phyloP scores from a whole-genome alignment of 37 sponge, comb jelly and placozoan genomes.

The Beroe forskalii region DNA sequence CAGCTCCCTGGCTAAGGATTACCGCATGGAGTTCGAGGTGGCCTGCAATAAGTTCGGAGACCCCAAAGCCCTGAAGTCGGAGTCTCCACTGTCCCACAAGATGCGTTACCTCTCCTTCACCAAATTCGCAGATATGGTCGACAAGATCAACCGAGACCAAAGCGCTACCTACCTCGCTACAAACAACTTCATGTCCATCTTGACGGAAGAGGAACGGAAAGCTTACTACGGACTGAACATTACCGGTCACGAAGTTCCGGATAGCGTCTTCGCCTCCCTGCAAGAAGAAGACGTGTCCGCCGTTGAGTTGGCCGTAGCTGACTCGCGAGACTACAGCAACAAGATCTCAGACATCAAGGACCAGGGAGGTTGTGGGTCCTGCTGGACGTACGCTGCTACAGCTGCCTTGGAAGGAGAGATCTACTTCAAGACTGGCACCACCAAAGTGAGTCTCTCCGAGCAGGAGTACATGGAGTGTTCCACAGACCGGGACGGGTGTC shows the following conservation, averaged over 20 bases:
- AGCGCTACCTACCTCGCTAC: not conserved
- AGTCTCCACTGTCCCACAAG: not conserved
- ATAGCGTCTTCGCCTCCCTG: too few species aligned
- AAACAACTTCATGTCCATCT: slow-evolving; percentile 30
- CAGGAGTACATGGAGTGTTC: slow-evolving; percentile 48
- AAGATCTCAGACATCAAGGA: not conserved
- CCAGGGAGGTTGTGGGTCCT: slow-evolving; percentile 32
- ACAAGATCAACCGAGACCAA: not conserved
- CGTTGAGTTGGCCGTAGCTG: not conserved
- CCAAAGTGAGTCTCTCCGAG: slow-evolving; percentile 5
- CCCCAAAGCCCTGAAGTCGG: not conserved
- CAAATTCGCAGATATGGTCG: not conserved
- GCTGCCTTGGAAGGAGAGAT: slow-evolving; percentile 35
- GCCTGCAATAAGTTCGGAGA: slow-evolving; percentile 13
- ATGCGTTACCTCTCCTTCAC: not conserved
- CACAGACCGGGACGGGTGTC: not conserved
- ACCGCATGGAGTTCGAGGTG: not conserved
- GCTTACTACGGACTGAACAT: slow-evolving; percentile 1
- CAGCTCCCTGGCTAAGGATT: not conserved
- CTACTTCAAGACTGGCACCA: not conserved
- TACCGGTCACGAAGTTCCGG: not conserved
- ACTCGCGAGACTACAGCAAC: not conserved
- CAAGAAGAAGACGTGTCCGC: not conserved
- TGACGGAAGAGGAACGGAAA: slow-evolving; percentile 4
- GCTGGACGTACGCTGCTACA: slow-evolving; percentile 43